A percentile compares a stretch with the other conserved stretches of the same genome.
Evolutionary conservation across 1,140 invertebrate genomes (phyloP).

Genomic region (Lepidurus couesii): DNA sequence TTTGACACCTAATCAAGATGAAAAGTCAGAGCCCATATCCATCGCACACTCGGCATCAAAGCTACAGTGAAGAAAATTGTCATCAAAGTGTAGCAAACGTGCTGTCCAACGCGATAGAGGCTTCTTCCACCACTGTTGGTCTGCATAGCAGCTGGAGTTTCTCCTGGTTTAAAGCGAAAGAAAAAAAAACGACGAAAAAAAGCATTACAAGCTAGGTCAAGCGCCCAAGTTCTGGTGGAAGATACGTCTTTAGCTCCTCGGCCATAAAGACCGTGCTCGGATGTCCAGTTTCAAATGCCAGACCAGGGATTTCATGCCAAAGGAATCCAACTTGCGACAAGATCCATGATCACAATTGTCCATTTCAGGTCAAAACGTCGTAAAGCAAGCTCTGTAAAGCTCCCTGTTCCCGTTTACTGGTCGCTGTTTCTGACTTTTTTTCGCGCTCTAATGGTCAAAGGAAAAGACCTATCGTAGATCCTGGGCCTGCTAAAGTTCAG

Average conservation of each 20-base stretch:
- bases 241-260: neutral
- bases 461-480: constrained; percentile 15
- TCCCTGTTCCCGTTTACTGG: neutral
- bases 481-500: neutral
- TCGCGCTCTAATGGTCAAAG: neutral
- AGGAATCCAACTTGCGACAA: constrained; percentile 18
- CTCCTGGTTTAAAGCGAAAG: neutral
- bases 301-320: neutral
- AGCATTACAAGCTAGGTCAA: neutral
- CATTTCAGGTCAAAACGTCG: constrained; percentile 18
- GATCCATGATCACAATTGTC: neutral
- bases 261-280: neutral
- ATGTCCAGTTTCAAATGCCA: neutral
- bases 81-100: neutral
- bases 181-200: neutral
- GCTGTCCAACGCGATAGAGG: neutral
- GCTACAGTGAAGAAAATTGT: neutral
- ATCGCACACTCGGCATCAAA: neutral
- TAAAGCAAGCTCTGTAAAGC: constrained; percentile 5
- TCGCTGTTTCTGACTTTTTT: neutral
- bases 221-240: neutral
- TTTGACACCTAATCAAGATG: neutral
- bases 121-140: neutral
- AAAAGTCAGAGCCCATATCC: neutral
- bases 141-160: constrained; percentile 21